phyloP scores from a whole-genome alignment of 1,140 invertebrate species.

The Dendroctonus valens region DNA sequence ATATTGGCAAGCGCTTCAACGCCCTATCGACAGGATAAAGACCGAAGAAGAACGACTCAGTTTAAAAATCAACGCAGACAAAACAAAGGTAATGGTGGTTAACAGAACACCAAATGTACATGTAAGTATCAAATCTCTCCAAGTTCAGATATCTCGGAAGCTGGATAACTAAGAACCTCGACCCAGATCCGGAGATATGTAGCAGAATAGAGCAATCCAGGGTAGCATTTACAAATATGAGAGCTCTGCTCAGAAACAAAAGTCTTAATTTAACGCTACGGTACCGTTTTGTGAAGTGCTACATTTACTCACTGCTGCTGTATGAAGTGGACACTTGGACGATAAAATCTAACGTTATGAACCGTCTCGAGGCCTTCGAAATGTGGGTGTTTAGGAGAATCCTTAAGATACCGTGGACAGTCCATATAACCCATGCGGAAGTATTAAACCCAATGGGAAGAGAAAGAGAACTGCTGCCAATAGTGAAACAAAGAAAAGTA shows the following conservation, averaged over 20 bases:
- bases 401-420: no score
- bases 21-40: background rate
- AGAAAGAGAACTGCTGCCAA: no score
- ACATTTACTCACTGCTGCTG: no score
- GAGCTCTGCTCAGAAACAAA: background rate
- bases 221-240: background rate
- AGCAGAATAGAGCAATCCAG: background rate
- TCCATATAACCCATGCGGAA: no score
- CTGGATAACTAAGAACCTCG: background rate
- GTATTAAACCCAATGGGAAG: no score
- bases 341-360: no score
- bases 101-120: background rate
- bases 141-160: slow-evolving; percentile 2
- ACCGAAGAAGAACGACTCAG: background rate
- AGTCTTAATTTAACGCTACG: background rate
- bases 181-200: background rate
- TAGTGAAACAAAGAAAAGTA: no score
- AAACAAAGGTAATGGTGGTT: background rate
- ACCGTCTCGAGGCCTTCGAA: no score
- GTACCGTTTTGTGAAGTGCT: no score
- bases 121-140: background rate
- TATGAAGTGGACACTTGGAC: no score
- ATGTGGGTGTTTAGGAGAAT: no score
- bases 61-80: background rate
- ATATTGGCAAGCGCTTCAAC: background rate